Conservation (phyloP, 1,140 invertebrate species). For the Temnothorax curvispinosus region DNA sequence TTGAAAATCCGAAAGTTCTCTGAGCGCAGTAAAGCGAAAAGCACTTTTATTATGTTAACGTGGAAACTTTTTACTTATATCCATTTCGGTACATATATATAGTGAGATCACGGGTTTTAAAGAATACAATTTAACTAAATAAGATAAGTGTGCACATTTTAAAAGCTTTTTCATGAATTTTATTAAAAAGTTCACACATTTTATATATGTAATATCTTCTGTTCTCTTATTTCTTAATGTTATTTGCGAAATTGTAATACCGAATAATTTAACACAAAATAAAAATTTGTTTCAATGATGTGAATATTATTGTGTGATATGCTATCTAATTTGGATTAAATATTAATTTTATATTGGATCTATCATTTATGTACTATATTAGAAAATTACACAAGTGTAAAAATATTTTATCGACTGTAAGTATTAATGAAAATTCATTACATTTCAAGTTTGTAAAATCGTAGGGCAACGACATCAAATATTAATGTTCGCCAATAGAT, state of each 20-base stretch:
- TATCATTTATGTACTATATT: neutral
- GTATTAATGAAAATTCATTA: neutral
- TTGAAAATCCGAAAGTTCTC: slow-evolving; percentile 53
- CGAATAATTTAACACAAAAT: neutral
- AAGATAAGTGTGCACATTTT: neutral
- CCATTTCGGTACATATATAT: neutral
- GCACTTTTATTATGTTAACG: slow-evolving; percentile 54
- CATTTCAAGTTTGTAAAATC: neutral
- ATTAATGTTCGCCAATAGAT: neutral
- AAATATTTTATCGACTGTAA: neutral
- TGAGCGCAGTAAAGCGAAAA: slow-evolving; percentile 23
- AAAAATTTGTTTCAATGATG: neutral
- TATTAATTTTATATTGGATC: neutral
- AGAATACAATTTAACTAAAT: slow-evolving; percentile 26
- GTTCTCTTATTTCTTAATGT: neutral
- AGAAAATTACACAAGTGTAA: neutral
- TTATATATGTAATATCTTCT: neutral
- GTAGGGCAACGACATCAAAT: neutral
- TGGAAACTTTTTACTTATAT: slow-evolving; percentile 31
- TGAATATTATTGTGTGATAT: neutral
- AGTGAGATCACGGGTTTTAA: slow-evolving; percentile 6
- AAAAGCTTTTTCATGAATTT: neutral
- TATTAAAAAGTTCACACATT: neutral
- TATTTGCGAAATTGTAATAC: neutral
- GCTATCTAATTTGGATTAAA: neutral